Conservation (phyloP, 2,888 invertebrate genomes). For the Sarcophaga rosellei region DNA sequence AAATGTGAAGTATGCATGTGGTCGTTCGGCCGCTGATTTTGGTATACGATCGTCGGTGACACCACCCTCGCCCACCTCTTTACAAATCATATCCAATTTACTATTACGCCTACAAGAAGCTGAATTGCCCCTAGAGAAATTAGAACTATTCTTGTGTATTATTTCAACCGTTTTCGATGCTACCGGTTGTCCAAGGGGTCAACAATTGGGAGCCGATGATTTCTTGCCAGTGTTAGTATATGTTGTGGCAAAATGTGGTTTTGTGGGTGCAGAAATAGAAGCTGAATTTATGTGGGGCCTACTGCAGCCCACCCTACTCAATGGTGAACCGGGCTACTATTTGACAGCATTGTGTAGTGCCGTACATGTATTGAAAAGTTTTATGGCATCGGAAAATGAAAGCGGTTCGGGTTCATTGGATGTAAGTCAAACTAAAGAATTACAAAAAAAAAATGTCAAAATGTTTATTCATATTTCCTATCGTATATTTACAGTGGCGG, state of each 20-base stretch:
- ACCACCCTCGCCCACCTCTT: conserved; percentile 88
- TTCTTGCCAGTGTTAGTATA: conserved; percentile 95
- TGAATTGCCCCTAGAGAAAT: conserved; percentile 95
- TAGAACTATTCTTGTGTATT: conserved; percentile 94
- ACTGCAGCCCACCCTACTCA: conserved; percentile 93
- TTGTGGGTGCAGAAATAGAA: conserved; percentile 96
- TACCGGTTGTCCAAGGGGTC: conserved; percentile 79
- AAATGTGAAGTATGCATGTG: conserved; percentile 81
- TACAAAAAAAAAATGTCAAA: neutral
- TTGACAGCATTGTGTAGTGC: conserved; percentile 96
- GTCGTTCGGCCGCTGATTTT: conserved; percentile 78
- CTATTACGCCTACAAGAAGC: conserved; percentile 93
- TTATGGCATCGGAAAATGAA: conserved; percentile 80
- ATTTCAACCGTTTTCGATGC: conserved; percentile 94
- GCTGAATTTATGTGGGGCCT: conserved; percentile 98
- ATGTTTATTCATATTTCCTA: neutral
- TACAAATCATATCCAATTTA: conserved; percentile 90
- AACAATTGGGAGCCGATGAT: conserved; percentile 90
- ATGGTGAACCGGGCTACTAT: conserved; percentile 97
- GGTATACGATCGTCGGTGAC: conserved; percentile 85
- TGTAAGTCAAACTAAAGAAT: conserved; percentile 73
- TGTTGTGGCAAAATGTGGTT: conserved; percentile 93
- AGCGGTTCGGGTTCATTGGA: conserved; percentile 80
- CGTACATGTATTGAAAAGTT: conserved; percentile 83
- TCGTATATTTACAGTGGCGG: conserved; percentile 80